These are phyloP conservation scores for Calephelis virginiensis DNA, from an alignment of 1,140 invertebrate species.

Conservation along the genomic window DNA sequence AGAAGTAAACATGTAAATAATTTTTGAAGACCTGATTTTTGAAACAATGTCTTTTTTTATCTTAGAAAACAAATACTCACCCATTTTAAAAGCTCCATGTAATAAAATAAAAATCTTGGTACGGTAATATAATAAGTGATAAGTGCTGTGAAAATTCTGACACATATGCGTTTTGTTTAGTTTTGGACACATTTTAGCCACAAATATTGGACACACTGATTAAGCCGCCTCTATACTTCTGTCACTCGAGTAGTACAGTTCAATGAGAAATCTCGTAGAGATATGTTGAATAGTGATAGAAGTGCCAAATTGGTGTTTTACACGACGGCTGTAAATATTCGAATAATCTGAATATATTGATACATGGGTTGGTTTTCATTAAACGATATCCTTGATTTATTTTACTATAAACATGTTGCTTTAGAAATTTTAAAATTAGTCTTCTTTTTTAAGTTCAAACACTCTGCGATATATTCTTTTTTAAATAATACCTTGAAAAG, in stretches of 20 bases:
- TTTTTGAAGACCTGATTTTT: too few species aligned
- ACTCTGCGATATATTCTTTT: too few species aligned
- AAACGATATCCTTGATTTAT: neutral
- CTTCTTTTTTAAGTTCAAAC: neutral
- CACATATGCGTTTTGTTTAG: neutral
- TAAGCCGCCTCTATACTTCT: neutral
- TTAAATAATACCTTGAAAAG: too few species aligned
- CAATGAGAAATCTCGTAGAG: constrained; percentile 5
- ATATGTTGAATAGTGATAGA: constrained; percentile 4
- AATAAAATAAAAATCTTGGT: too few species aligned
- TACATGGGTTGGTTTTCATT: neutral
- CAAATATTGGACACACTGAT: neutral
- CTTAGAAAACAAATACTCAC: too few species aligned
- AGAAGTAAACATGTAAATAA: too few species aligned
- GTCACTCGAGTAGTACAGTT: neutral
- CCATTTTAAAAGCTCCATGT: too few species aligned
- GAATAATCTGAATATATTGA: neutral
- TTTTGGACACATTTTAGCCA: neutral
- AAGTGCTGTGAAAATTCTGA: too few species aligned
- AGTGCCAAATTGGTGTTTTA: constrained; percentile 8
- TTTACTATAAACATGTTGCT: too few species aligned
- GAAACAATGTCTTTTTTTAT: too few species aligned
- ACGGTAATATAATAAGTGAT: too few species aligned
- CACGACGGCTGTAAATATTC: constrained; percentile 8
- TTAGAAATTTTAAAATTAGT: neutral